Conservation (phyloP, 2,113 vertebrate genomes). For the Callocephalon fimbriatum region DNA sequence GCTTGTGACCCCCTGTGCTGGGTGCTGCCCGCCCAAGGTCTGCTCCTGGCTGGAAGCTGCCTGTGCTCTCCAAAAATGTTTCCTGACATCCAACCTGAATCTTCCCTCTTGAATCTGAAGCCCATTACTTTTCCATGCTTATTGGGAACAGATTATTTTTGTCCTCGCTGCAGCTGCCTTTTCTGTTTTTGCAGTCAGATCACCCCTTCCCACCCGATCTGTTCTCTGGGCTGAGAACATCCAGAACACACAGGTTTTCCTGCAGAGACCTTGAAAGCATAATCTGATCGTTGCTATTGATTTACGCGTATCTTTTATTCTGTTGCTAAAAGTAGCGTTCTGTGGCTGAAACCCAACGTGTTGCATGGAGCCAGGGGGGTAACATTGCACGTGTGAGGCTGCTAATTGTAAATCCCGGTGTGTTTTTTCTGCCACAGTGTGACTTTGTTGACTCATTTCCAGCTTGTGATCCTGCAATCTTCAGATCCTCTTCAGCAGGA, state of each 20-base stretch:
- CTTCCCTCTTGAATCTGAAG: not conserved
- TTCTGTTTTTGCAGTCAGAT: not conserved
- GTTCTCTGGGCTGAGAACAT: not conserved
- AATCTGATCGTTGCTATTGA: not conserved
- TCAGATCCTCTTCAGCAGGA: not conserved
- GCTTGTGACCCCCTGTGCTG: not conserved
- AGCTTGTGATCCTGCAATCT: not conserved
- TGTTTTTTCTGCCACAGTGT: not conserved
- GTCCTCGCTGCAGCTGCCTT: not conserved
- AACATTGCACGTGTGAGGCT: not conserved
- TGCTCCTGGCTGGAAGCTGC: not conserved
- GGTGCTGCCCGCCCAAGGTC: not conserved
- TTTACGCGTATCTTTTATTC: not conserved
- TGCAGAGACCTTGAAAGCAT: not conserved
- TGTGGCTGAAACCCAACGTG: not conserved
- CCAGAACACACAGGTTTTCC: not conserved
- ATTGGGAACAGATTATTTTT: not conserved
- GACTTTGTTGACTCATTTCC: conserved; percentile 18
- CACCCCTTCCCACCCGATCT: not conserved
- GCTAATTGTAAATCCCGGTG: not conserved
- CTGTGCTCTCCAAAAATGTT: rapidly evolving
- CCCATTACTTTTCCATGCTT: not conserved
- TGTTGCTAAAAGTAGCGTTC: not conserved
- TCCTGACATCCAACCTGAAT: not conserved
- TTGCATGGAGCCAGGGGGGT: rapidly evolving